Conservation (phyloP, 2,797 vertebrate species). For the Hybognathus amarus region DNA sequence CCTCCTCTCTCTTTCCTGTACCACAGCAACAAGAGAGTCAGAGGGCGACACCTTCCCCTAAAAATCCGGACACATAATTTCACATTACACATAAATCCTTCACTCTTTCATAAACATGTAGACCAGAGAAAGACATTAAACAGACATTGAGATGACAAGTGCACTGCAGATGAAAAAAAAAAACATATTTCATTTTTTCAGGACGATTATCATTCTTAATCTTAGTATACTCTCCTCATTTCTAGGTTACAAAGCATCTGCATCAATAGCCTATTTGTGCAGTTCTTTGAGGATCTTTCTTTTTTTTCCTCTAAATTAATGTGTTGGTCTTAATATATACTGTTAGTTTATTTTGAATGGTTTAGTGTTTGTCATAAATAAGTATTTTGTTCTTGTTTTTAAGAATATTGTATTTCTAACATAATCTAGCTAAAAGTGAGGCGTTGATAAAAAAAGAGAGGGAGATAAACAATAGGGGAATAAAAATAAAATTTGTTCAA, state of each 20-base stretch:
- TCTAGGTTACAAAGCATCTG: not conserved
- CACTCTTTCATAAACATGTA: not conserved
- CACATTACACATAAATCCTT: not conserved
- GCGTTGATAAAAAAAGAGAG: too few species aligned
- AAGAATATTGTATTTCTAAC: not conserved
- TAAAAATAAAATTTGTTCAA: not conserved
- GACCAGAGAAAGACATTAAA: not conserved
- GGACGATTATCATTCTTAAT: not conserved
- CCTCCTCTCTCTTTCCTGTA: conserved; percentile 64
- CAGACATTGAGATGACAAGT: not conserved
- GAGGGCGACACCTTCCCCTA: conserved; percentile 42
- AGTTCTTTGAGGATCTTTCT: too few species aligned
- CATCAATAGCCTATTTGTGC: too few species aligned
- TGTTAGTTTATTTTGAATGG: not conserved
- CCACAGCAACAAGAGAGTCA: conserved; percentile 27
- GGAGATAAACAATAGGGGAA: fast-evolving
- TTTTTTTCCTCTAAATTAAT: too few species aligned
- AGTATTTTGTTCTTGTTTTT: too few species aligned
- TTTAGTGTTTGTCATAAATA: not conserved
- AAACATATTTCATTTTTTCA: not conserved
- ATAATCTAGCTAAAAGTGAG: not conserved
- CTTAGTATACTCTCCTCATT: not conserved
- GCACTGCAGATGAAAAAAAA: not conserved
- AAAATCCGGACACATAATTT: not conserved
- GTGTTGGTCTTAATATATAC: not conserved